Conservation (phyloP, 35 echinoderm and acorn worm species). For the Hemicentrotus pulcherrimus region DNA sequence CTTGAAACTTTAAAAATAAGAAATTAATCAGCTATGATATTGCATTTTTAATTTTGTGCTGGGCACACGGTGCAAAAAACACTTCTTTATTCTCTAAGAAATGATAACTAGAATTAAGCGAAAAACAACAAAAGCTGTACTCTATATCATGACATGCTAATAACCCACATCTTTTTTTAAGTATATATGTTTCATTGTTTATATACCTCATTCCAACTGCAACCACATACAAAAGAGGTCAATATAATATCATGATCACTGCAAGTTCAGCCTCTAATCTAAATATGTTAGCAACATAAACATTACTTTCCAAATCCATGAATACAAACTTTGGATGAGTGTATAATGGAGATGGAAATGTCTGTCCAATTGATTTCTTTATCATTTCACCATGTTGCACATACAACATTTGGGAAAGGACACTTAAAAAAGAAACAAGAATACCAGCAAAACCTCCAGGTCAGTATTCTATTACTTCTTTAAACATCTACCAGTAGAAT, state of each 20-base stretch:
- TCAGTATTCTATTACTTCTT: background rate
- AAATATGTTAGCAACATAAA: background rate
- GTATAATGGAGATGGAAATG: background rate
- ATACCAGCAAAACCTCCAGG: background rate
- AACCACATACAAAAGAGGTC: background rate
- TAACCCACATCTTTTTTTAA: background rate
- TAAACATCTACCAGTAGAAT: too few species aligned
- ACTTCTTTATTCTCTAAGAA: background rate
- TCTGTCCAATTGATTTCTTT: too few species aligned
- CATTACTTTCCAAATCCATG: background rate
- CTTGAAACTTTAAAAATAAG: background rate
- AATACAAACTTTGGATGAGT: background rate
- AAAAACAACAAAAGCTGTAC: background rate
- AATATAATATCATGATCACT: background rate
- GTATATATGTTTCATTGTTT: background rate
- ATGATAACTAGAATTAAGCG: background rate
- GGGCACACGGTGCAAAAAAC: background rate
- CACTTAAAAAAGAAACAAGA: background rate
- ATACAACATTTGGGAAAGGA: background rate
- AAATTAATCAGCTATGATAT: background rate
- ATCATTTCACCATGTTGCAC: too few species aligned
- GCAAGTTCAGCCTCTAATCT: background rate
- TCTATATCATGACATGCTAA: too few species aligned
- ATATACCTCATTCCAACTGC: background rate
- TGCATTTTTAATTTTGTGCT: too few species aligned